phyloP scores from a whole-genome alignment of 2,888 invertebrate genomes.

The Malthinus seriepunctatus region DNA sequence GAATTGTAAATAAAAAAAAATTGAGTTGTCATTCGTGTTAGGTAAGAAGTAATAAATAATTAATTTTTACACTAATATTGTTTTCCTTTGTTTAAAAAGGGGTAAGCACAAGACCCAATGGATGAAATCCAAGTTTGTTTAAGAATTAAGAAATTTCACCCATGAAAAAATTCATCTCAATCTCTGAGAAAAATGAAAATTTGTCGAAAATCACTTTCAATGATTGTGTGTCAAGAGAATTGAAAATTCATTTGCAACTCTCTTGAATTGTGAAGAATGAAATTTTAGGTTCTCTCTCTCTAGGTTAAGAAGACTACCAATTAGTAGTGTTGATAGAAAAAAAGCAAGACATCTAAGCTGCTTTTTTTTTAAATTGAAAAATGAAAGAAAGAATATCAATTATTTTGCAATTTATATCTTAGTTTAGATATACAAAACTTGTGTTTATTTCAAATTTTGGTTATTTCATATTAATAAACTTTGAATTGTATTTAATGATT shows the following conservation, averaged over 20 bases:
- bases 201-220: constrained; percentile 38
- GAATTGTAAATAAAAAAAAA: constrained; percentile 19
- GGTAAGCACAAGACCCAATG: constrained; percentile 83
- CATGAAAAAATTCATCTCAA: constrained; percentile 30
- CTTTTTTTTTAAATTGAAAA: constrained; percentile 8
- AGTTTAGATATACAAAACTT: neutral
- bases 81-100: constrained; percentile 82
- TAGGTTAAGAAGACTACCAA: constrained; percentile 41
- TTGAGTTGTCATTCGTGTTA: constrained; percentile 33
- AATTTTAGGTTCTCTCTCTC: constrained; percentile 38
- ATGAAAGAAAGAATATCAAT: neutral
- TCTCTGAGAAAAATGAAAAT: constrained; percentile 32
- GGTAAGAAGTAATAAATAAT: constrained; percentile 41
- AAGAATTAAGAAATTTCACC: constrained; percentile 37
- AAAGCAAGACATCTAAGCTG: constrained; percentile 19
- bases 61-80: constrained; percentile 62
- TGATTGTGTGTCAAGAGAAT: constrained; percentile 44
- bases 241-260: constrained; percentile 46
- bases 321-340: constrained; percentile 15
- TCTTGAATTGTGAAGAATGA: constrained; percentile 47
- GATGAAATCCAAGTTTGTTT: constrained; percentile 64
- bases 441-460: neutral
- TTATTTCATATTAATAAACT: neutral
- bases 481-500: neutral
- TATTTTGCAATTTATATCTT: too few species aligned